Evolutionary conservation across 2,888 invertebrate genomes (phyloP).

Genomic region (Mayetiola destructor): DNA sequence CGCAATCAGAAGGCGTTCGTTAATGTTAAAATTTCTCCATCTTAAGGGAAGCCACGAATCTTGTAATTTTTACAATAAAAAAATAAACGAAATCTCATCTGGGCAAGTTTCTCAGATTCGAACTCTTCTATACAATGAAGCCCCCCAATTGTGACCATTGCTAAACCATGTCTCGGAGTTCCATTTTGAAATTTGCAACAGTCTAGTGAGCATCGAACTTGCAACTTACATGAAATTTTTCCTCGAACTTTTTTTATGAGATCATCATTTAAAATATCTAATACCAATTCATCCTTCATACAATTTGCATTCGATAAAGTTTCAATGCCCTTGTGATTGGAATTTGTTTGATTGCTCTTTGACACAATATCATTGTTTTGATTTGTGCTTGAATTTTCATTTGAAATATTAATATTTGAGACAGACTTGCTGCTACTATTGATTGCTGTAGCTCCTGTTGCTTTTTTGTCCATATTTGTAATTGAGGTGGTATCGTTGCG

Average conservation of each 20-base stretch:
- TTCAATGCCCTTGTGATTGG: slow-evolving; percentile 18
- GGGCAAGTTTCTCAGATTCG: too few species aligned
- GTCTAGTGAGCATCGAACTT: not conserved
- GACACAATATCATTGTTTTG: slow-evolving; percentile 14
- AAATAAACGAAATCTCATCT: too few species aligned
- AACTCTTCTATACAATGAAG: too few species aligned
- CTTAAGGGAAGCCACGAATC: not conserved
- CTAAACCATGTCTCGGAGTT: not conserved
- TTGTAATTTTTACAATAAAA: not conserved
- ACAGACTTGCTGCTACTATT: not conserved
- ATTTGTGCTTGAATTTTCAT: not conserved
- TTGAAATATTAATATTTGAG: not conserved
- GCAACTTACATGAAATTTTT: slow-evolving; percentile 34
- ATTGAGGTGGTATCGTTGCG: slow-evolving; percentile 16
- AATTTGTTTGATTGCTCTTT: slow-evolving; percentile 19
- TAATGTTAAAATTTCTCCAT: too few species aligned
- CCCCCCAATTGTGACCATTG: not conserved
- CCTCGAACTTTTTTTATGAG: slow-evolving; percentile 51
- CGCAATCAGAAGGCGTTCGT: too few species aligned
- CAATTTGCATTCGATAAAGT: slow-evolving; percentile 17
- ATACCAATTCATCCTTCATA: slow-evolving; percentile 39
- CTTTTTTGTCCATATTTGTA: not conserved
- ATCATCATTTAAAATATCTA: slow-evolving; percentile 53
- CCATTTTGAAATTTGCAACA: not conserved
- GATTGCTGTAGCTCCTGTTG: not conserved